Conservation (phyloP, 2,888 invertebrate species). For the Phasia obesa region DNA sequence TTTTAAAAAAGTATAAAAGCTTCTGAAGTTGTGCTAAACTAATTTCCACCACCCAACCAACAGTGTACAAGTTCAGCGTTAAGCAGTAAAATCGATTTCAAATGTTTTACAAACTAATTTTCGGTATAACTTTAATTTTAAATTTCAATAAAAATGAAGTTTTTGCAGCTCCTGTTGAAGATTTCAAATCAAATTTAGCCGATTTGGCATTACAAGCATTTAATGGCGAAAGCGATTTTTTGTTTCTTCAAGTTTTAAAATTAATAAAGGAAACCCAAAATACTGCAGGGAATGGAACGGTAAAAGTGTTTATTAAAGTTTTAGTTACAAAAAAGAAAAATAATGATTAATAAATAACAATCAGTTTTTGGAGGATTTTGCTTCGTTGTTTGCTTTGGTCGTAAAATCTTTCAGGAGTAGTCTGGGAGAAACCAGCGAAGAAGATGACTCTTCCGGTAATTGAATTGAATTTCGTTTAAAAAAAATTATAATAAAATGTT, state of each 20-base stretch:
- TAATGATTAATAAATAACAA: too few species aligned
- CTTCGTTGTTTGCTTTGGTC: too few species aligned
- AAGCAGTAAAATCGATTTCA: neutral
- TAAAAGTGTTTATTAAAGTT: neutral
- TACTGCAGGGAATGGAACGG: neutral
- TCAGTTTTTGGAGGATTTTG: too few species aligned
- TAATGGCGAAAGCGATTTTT: neutral
- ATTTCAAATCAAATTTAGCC: neutral
- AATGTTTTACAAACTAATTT: conserved; percentile 25
- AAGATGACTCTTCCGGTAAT: too few species aligned
- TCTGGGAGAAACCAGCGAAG: too few species aligned
- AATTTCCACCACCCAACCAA: neutral
- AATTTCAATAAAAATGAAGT: neutral
- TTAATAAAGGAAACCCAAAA: neutral
- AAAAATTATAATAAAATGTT: too few species aligned
- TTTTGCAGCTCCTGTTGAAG: conserved; percentile 21
- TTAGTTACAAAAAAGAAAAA: neutral
- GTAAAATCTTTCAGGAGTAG: too few species aligned
- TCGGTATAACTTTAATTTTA: neutral
- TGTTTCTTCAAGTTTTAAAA: neutral
- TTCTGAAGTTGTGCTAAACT: neutral
- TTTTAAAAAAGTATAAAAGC: conserved; percentile 19
- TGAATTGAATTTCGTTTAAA: too few species aligned
- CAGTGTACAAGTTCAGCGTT: neutral
- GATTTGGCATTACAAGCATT: neutral